phyloP scores from a whole-genome alignment of 2,888 invertebrate genomes.

The Seira musarum region DNA sequence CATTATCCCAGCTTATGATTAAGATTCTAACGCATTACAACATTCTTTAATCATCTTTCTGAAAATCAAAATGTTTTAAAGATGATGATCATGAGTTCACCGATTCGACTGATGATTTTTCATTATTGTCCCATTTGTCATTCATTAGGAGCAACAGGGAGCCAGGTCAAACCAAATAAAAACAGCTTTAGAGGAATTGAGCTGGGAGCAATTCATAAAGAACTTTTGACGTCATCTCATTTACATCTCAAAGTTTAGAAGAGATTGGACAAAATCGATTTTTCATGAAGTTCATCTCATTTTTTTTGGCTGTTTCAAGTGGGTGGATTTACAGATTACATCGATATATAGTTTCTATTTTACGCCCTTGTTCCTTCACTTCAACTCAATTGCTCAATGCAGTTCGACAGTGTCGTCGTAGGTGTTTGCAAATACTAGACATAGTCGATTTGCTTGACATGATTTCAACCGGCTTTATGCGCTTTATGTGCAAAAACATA shows the following conservation, averaged over 20 bases:
- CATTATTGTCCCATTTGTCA: conserved; percentile 26
- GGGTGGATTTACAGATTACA: conserved; percentile 10
- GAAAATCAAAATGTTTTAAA: background rate
- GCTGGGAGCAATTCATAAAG: too few relatives aligned
- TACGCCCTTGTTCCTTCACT: conserved; percentile 23
- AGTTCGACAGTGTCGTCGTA: too few relatives aligned
- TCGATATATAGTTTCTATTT: conserved; percentile 22
- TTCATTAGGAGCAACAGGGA: conserved; percentile 24
- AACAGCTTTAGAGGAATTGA: too few relatives aligned
- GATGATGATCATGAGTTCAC: background rate
- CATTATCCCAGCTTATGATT: too few relatives aligned
- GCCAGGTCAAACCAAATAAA: background rate
- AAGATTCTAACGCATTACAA: too few relatives aligned
- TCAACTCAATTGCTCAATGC: too few relatives aligned
- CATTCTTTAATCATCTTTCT: too few relatives aligned
- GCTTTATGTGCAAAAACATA: background rate
- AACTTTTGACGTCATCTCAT: background rate
- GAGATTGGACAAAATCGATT: too few relatives aligned
- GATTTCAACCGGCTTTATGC: too few relatives aligned
- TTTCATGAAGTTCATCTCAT: background rate
- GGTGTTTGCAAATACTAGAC: background rate
- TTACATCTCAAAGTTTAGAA: conserved; percentile 4
- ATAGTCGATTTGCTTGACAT: too few relatives aligned
- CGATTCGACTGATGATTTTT: background rate
- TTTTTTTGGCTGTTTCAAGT: background rate